These are phyloP conservation scores for Lasioglossum lativentre DNA, from an alignment of 2,888 invertebrate species.

Conservation along the genomic window DNA sequence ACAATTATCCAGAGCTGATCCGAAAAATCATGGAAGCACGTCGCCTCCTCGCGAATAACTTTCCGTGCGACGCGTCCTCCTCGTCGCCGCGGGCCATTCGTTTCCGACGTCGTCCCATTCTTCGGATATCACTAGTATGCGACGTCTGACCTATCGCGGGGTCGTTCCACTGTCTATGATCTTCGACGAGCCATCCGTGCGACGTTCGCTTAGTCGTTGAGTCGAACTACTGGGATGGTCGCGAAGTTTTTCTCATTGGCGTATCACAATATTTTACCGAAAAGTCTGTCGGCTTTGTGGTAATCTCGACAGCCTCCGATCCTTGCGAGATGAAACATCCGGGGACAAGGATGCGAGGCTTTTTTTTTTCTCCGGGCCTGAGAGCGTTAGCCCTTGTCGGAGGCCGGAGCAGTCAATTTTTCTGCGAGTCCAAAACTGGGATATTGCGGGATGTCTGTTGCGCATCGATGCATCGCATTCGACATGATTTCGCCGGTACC, in stretches of 20 bases:
- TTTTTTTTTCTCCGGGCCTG: background rate
- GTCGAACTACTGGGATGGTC: background rate
- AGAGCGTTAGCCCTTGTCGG: background rate
- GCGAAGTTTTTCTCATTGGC: background rate
- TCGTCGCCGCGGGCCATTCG: conserved; percentile 44
- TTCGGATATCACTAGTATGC: conserved; percentile 47
- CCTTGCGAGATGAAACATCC: background rate
- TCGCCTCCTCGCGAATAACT: conserved; percentile 58
- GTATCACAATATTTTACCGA: background rate
- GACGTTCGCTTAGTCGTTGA: background rate
- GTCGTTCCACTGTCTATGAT: background rate
- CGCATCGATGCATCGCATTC: conserved; percentile 27
- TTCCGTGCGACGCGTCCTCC: conserved; percentile 49
- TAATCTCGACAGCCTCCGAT: background rate
- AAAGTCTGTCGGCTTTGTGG: background rate
- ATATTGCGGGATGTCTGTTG: background rate
- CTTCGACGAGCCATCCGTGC: background rate
- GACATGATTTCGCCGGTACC: conserved; percentile 35
- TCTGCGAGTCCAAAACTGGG: background rate
- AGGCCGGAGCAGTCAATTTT: background rate
- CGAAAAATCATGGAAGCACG: conserved; percentile 28
- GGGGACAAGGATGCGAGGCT: background rate
- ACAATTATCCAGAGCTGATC: conserved; percentile 33
- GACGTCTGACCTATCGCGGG: conserved; percentile 12
- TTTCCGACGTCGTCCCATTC: conserved; percentile 34